These are phyloP conservation scores for Morpho achilles DNA, from an alignment of 2,888 invertebrate species.

Conservation along the genomic window DNA sequence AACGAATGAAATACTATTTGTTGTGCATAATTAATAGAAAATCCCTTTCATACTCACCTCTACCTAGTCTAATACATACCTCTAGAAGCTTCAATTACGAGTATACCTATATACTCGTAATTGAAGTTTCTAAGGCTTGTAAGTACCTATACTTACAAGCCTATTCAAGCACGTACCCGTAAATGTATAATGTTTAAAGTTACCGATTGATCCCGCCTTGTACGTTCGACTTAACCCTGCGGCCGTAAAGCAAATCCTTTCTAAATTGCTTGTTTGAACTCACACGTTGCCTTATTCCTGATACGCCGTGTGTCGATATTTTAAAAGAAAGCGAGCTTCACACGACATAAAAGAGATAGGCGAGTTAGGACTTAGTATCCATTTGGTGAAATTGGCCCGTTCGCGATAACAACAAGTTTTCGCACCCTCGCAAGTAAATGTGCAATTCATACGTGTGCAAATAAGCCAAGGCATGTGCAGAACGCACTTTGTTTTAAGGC, in stretches of 20 bases:
- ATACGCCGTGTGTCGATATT: conserved; percentile 65
- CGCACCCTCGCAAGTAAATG: conserved; percentile 77
- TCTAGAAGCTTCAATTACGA: background rate
- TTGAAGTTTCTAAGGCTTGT: no score
- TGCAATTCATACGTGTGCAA: conserved; percentile 75
- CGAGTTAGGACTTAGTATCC: conserved; percentile 78
- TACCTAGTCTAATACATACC: no score
- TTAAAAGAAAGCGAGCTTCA: conserved; percentile 65
- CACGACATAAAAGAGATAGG: conserved; percentile 73
- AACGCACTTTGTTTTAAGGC: conserved; percentile 11
- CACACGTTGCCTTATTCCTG: conserved; percentile 44
- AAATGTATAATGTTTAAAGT: conserved; percentile 37
- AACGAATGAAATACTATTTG: no score
- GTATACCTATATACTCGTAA: conserved; percentile 9
- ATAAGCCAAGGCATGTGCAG: conserved; percentile 34
- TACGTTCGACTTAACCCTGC: conserved; percentile 35
- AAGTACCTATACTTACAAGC: background rate
- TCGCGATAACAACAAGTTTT: conserved; percentile 78
- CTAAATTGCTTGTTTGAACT: conserved; percentile 60
- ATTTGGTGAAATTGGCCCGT: conserved; percentile 78
- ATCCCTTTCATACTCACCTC: no score
- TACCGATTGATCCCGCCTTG: conserved; percentile 31
- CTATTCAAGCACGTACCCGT: conserved; percentile 23
- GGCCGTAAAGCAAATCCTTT: conserved; percentile 69
- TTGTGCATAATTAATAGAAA: no score